phyloP scores from a whole-genome alignment of 2,888 invertebrate genomes.

The Tipula unca region DNA sequence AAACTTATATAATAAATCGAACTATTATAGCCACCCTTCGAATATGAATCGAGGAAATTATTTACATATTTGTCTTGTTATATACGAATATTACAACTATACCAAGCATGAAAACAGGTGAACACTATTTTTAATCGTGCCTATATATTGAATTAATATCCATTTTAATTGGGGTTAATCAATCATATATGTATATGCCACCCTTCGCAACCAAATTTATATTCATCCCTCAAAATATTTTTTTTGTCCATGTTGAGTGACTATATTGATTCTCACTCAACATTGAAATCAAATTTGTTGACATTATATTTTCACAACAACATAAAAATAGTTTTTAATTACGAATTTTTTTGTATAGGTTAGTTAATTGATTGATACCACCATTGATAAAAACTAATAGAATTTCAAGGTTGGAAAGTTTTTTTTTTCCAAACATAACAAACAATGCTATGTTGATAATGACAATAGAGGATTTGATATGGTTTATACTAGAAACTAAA shows the following conservation, averaged over 20 bases:
- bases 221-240: background rate
- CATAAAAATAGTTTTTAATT: background rate
- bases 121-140: background rate
- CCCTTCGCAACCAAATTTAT: background rate
- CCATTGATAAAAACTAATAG: background rate
- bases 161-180: constrained; percentile 4
- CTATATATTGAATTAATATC: background rate
- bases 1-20: background rate
- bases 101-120: background rate
- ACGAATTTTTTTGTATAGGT: background rate
- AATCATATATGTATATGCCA: background rate
- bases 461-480: background rate
- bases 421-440: background rate
- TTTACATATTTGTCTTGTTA: background rate
- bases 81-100: background rate
- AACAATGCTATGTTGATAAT: background rate
- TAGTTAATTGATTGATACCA: background rate
- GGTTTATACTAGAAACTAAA: background rate
- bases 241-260: background rate
- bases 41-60: background rate
- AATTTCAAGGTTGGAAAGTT: background rate
- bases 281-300: background rate
- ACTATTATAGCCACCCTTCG: background rate
- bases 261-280: background rate
- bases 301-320: background rate